Percentiles rank a stretch among this genome's conserved stretches.
Conservation (phyloP, 2,113 vertebrate genomes). For the Tautogolabrus adspersus region DNA sequence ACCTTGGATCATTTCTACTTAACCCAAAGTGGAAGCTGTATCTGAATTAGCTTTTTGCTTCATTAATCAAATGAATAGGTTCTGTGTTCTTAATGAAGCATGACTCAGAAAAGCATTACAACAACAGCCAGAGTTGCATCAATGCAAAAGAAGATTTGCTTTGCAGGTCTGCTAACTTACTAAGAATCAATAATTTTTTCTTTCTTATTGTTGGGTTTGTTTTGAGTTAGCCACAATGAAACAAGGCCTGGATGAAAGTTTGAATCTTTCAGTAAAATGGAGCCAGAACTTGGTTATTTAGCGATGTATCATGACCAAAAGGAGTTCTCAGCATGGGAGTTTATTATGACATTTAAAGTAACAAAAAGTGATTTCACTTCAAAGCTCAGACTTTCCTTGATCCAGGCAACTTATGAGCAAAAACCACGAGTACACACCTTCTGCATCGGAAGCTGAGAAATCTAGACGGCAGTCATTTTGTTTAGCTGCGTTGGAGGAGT, state of each 20-base stretch:
- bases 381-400: background rate
- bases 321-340: background rate
- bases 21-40: constrained; percentile 4
- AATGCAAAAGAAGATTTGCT: background rate
- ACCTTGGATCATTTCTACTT: constrained; percentile 17
- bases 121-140: background rate
- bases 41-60: background rate
- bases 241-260: background rate
- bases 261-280: background rate
- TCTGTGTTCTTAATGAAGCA: constrained; percentile 13
- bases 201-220: background rate
- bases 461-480: constrained; percentile 1
- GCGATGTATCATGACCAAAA: no score
- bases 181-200: background rate
- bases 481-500: constrained; percentile 9
- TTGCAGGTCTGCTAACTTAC: background rate
- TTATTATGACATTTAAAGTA: background rate
- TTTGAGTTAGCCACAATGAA: background rate
- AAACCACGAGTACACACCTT: background rate
- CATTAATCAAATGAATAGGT: background rate
- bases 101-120: background rate
- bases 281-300: background rate
- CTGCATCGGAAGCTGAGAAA: background rate
- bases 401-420: background rate
- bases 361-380: constrained; percentile 1